Evolutionary conservation across 2,888 invertebrate species (phyloP).

Genomic region (Luffia ferchaultella): DNA sequence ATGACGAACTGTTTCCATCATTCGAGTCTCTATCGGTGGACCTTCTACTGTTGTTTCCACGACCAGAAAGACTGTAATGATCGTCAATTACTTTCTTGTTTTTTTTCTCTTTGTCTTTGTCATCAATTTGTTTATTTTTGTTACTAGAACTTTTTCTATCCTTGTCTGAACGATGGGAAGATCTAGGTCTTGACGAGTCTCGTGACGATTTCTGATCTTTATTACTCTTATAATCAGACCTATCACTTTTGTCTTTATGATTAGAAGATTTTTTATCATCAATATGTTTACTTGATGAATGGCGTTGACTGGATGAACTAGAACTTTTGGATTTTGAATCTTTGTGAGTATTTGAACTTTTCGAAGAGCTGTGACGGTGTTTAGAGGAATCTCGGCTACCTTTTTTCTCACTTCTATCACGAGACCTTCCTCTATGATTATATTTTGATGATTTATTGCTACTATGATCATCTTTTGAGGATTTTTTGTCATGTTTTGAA

Average conservation of each 20-base stretch:
- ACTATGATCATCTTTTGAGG: conserved; percentile 44
- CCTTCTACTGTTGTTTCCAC: conserved; percentile 70
- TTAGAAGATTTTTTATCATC: conserved; percentile 45
- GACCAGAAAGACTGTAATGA: conserved; percentile 72
- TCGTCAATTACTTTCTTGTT: conserved; percentile 71
- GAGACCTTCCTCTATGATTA: conserved; percentile 37
- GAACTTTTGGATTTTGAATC: conserved; percentile 41
- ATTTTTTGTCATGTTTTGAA: conserved; percentile 37
- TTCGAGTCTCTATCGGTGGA: conserved; percentile 84
- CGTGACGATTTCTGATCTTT: conserved; percentile 30
- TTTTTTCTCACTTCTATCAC: conserved; percentile 40
- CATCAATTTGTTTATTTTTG: conserved; percentile 43
- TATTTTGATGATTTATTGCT: conserved; percentile 36
- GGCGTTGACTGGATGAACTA: conserved; percentile 27
- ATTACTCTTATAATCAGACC: conserved; percentile 29
- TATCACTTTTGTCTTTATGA: conserved; percentile 40
- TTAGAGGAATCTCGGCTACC: conserved; percentile 47
- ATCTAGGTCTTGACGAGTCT: conserved; percentile 34
- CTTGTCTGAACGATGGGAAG: conserved; percentile 46
- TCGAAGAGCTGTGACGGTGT: conserved; percentile 32
- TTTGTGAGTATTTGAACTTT: conserved; percentile 22
- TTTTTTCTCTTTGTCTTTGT: conserved; percentile 50
- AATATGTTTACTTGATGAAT: conserved; percentile 34
- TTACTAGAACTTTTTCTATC: conserved; percentile 41
- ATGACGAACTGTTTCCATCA: conserved; percentile 69